Percentiles rank a stretch among this genome's conserved stretches.
Evolutionary conservation across 2,797 vertebrate genomes (phyloP).

Genomic region (Novumbra hubbsi): DNA sequence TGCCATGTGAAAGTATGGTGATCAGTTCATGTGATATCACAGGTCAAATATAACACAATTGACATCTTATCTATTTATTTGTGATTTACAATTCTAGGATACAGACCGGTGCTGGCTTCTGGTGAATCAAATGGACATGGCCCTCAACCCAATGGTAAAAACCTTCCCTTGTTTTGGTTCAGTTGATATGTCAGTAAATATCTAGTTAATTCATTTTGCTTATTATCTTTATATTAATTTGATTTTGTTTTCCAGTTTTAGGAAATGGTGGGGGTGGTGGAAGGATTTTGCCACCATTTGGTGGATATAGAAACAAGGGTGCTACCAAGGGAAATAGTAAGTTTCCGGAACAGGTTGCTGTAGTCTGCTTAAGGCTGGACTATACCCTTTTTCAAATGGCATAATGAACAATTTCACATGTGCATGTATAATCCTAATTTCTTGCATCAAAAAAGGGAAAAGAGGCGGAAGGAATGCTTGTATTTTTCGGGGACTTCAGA

Average conservation of each 20-base stretch:
- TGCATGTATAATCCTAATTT: too few relatives aligned
- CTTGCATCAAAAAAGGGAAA: too few relatives aligned
- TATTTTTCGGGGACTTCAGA: too few relatives aligned
- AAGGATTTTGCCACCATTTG: constrained; percentile 55
- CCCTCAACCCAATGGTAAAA: constrained; percentile 20
- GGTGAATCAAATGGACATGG: constrained; percentile 6
- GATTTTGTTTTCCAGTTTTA: constrained; percentile 24
- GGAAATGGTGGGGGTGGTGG: constrained; percentile 45
- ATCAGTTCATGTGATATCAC: not conserved
- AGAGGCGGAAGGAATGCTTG: too few relatives aligned
- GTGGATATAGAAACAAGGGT: constrained; percentile 55
- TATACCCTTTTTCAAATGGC: too few relatives aligned
- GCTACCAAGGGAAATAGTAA: constrained; percentile 54
- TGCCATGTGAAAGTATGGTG: not conserved
- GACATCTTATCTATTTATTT: not conserved
- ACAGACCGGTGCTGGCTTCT: constrained; percentile 22
- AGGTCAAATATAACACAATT: not conserved
- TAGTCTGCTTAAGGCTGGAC: too few relatives aligned
- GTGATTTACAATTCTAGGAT: constrained; percentile 18
- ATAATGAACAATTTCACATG: too few relatives aligned
- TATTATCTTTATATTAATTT: not conserved
- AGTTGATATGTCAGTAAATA: not conserved
- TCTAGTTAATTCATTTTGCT: not conserved
- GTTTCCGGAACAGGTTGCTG: constrained; percentile 12
- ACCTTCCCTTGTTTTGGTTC: not conserved